Conservation (phyloP, 2,888 invertebrate species). For the Brachynemurus nebulosus region DNA sequence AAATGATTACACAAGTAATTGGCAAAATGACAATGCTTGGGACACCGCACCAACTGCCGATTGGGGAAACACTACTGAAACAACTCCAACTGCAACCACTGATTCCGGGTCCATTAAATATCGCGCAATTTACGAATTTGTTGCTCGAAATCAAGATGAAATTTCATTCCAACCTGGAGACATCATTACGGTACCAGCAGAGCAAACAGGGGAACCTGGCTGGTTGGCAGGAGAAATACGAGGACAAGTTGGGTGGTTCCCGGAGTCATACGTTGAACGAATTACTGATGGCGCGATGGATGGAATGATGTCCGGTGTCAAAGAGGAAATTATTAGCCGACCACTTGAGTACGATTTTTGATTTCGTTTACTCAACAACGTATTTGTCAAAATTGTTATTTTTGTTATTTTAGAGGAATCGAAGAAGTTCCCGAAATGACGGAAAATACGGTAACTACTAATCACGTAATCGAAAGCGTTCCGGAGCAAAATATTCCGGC, state of each 20-base stretch:
- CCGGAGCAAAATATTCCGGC: constrained; percentile 30
- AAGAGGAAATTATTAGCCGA: constrained; percentile 29
- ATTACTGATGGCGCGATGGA: constrained; percentile 37
- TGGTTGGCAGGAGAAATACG: constrained; percentile 89
- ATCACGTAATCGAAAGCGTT: constrained; percentile 27
- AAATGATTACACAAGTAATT: constrained; percentile 36
- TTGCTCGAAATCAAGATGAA: constrained; percentile 83
- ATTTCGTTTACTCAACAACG: not conserved
- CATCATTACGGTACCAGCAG: constrained; percentile 62
- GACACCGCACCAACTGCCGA: constrained; percentile 31
- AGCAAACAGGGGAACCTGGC: constrained; percentile 89
- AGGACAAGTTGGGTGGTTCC: constrained; percentile 92
- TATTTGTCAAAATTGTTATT: not conserved
- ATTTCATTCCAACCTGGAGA: constrained; percentile 89
- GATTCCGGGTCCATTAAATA: constrained; percentile 49
- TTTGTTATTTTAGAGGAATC: constrained; percentile 45
- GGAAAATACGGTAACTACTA: too few species aligned
- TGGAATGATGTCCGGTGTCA: constrained; percentile 33
- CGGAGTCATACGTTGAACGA: constrained; percentile 86
- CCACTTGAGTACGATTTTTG: constrained; percentile 36
- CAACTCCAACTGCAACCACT: constrained; percentile 24
- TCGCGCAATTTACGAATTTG: constrained; percentile 87
- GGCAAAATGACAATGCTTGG: constrained; percentile 46
- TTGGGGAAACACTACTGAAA: constrained; percentile 33
- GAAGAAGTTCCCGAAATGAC: constrained; percentile 61